Evolutionary conservation across 2,888 invertebrate species (phyloP), one percentile per base, ranked within the genome.

Genomic region (Philopedon plagiatum): DNA sequence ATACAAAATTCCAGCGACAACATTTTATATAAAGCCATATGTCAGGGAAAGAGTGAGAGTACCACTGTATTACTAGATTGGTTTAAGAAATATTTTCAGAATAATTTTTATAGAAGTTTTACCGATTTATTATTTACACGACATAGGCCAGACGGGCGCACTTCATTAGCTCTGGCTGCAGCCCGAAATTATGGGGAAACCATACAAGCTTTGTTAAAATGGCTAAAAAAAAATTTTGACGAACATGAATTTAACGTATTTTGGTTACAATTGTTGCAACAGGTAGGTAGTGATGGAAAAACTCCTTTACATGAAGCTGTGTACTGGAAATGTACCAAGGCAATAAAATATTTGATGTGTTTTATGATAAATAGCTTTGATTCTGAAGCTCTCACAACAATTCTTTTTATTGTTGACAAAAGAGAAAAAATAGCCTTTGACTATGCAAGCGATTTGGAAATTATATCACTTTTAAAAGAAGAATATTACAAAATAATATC

Each of bases 301-400:
- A 29, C 51, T 29, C 15, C 51, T 29, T 54, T 54, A 9, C 51
- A 29, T 29, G 29, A 54, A 29, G 51, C 51, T 26, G 29, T 18
- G 5, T 29, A 54, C 18, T 54, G 51, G 51, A 29, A 29, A 29
- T 0, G n/a, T n/a, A 18, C 29, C 3, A 29, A 54, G 9, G 15
- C 29, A 15, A 15, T 54, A 29, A 26, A 29, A 29, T 29, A 0
- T 29, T 29, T 54, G 18, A 29, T 54, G n/a, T 8, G 29, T 29
- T 54, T 15, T 29, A 29, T 32, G 4, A 54, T 9, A n/a, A 54
- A 15, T 18, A n/a, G 29, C 13, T 32, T 32, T 7, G 18, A 54
- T 29, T 18, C 7, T 2, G 15, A 32, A 54, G 29, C 29, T 15
- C 26, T 54, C 18, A 15, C 18, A 29, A 18, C 51, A 9, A 54